phyloP scores from a whole-genome alignment of 2,113 vertebrate species.

The Monarcha castaneiventris region DNA sequence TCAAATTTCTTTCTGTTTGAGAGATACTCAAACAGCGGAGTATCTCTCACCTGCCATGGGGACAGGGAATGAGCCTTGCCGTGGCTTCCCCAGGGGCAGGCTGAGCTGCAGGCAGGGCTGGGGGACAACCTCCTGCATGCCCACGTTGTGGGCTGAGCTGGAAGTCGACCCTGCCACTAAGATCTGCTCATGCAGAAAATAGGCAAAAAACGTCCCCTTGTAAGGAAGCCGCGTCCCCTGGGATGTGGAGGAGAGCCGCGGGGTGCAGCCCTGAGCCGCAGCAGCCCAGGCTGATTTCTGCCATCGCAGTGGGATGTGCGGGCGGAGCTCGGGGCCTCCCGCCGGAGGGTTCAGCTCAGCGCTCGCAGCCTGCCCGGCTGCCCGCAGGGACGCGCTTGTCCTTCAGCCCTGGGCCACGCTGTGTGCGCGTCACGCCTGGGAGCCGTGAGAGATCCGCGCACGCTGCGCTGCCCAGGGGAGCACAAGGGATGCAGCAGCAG shows the following conservation, averaged over 20 bases:
- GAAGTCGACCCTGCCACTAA: neutral
- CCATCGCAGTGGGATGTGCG: fast-evolving
- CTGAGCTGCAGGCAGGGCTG: neutral
- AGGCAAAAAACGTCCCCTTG: neutral
- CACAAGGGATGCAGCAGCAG: neutral
- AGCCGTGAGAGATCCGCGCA: neutral
- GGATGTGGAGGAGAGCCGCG: neutral
- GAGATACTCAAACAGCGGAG: neutral
- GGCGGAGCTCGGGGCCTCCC: neutral
- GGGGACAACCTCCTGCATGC: neutral
- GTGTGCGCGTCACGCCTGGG: neutral
- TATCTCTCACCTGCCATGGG: neutral
- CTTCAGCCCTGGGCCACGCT: neutral
- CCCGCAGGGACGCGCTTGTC: neutral
- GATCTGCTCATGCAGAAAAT: neutral
- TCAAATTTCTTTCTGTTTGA: neutral
- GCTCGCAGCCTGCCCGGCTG: neutral
- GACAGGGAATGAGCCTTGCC: neutral
- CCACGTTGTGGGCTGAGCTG: neutral
- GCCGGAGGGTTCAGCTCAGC: neutral
- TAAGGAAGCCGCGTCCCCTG: neutral
- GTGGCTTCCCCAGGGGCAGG: neutral
- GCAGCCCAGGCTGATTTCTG: neutral
- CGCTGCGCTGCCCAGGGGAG: neutral
- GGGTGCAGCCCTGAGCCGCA: neutral